Percentiles rank a stretch among this genome's conserved stretches.
phyloP scores from a whole-genome alignment of 1,140 invertebrate genomes.

The Laupala kohalensis region DNA sequence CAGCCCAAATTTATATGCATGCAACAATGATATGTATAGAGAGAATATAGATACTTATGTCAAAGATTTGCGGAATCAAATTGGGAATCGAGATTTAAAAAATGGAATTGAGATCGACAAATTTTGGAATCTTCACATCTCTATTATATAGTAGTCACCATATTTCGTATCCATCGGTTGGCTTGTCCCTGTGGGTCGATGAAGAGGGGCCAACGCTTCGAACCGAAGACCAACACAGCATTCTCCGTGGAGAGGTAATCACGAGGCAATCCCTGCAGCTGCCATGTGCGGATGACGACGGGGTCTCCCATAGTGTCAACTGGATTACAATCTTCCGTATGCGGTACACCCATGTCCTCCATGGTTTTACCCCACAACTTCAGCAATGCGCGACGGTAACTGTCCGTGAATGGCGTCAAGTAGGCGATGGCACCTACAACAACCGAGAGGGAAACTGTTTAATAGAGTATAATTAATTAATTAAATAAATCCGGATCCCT shows the following conservation, averaged over 20 bases:
- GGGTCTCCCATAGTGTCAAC: slow-evolving; percentile 45
- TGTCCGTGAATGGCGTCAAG: slow-evolving; percentile 48
- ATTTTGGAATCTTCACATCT: too few relatives aligned
- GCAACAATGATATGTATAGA: too few relatives aligned
- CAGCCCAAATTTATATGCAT: too few relatives aligned
- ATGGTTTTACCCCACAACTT: slow-evolving; percentile 21
- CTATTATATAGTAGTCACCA: too few relatives aligned
- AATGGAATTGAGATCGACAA: too few relatives aligned
- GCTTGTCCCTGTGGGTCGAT: slow-evolving; percentile 60
- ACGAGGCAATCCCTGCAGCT: slow-evolving; percentile 49
- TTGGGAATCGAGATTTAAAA: too few relatives aligned
- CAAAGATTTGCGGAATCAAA: too few relatives aligned
- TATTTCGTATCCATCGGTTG: slow-evolving; percentile 58
- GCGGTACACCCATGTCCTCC: slow-evolving; percentile 30
- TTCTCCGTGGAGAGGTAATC: slow-evolving; percentile 55
- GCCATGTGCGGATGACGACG: slow-evolving; percentile 46
- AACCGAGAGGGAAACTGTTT: not conserved
- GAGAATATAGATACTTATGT: too few relatives aligned
- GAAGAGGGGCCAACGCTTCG: slow-evolving; percentile 48
- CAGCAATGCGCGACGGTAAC: slow-evolving; percentile 31
- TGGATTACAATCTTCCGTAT: slow-evolving; percentile 40
- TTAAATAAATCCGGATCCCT: too few relatives aligned
- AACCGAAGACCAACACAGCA: slow-evolving; percentile 47
- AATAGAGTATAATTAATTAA: not conserved
- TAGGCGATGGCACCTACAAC: slow-evolving; percentile 56